phyloP scores from a whole-genome alignment of 2,113 vertebrate genomes.

The Hystrix cristata region DNA sequence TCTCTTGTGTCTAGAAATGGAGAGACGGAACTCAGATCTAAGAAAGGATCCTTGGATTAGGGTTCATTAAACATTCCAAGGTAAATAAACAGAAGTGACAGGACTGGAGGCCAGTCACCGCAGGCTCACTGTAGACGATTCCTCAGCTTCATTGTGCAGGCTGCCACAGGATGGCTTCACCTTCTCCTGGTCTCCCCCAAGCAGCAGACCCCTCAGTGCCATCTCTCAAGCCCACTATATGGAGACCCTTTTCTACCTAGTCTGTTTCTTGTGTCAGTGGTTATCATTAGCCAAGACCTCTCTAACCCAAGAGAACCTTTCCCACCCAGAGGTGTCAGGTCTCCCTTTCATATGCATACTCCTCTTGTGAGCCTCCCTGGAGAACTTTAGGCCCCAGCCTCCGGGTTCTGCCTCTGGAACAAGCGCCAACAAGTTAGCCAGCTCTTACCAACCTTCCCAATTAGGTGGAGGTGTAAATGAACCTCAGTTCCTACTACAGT shows the following conservation, averaged over 20 bases:
- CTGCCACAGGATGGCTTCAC: not conserved
- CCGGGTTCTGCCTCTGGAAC: not conserved
- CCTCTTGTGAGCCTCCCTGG: not conserved
- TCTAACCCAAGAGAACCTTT: not conserved
- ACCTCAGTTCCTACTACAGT: not conserved
- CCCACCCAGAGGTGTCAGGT: not conserved
- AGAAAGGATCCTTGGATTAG: not conserved
- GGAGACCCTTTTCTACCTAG: not conserved
- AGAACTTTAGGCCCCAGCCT: not conserved
- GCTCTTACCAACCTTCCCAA: not conserved
- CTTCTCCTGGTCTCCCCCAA: not conserved
- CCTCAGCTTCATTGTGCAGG: accelerated
- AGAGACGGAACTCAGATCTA: not conserved
- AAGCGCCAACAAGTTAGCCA: not conserved
- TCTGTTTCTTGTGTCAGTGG: not conserved
- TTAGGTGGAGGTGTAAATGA: not conserved
- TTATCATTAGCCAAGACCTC: not conserved
- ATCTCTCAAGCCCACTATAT: not conserved
- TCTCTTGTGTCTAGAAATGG: too few species aligned
- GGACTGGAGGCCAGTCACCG: not conserved
- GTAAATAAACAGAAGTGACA: not conserved
- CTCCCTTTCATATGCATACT: not conserved
- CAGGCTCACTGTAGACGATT: accelerated
- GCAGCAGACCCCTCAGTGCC: not conserved
- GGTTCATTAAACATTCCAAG: not conserved